Evolutionary conservation across 2,888 invertebrate genomes (phyloP), one percentile per base, ranked within the genome.

Genomic region (Drosophila meridionalis): DNA sequence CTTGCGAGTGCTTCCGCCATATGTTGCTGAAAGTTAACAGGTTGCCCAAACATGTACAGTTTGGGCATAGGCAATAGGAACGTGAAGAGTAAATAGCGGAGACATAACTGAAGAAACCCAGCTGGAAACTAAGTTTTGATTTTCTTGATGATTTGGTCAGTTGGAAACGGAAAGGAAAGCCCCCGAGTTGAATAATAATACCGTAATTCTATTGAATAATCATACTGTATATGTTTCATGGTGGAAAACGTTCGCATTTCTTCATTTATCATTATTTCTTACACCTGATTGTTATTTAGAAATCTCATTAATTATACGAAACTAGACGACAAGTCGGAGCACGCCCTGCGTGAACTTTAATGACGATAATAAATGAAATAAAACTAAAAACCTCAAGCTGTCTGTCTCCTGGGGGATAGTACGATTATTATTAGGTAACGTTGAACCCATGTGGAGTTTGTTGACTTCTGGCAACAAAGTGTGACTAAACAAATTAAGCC

Each of bases 391-490:
- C 58, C 38, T 57, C 4, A 8, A n/a, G 36, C 28, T 50, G 34
- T 56, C 60, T 62, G 48, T 32, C 59, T 59, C 62, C 62, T 60
- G 52, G 60, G 30, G 60, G 32, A 63, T 63, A 68, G 68, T 69
- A 69, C 66, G 76, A 73, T 76, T 78, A 78, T 78, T 66, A 69
- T 78, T 69, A 69, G 78, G 78, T 75, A 80, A 80, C 78, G 73
- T 78, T 78, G 78, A 86, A 68, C 86, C 73, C 87, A 85, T 85
- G 83, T 74, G 73, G 83, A 84, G 87, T 87, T 87, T 87, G 88
- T 87, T 87, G 87, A 87, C 87, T 87, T 87, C 83, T 88, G 73
- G 74, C 86, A 87, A 87, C 88, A 84, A 84, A 87, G 84, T 88
- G 86, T 86, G 84, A 86, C 87, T 86, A 87, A 87, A 87, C 83